Evolutionary conservation across 2,113 vertebrate species (phyloP).

Genomic region (Australoheros scitulus): DNA sequence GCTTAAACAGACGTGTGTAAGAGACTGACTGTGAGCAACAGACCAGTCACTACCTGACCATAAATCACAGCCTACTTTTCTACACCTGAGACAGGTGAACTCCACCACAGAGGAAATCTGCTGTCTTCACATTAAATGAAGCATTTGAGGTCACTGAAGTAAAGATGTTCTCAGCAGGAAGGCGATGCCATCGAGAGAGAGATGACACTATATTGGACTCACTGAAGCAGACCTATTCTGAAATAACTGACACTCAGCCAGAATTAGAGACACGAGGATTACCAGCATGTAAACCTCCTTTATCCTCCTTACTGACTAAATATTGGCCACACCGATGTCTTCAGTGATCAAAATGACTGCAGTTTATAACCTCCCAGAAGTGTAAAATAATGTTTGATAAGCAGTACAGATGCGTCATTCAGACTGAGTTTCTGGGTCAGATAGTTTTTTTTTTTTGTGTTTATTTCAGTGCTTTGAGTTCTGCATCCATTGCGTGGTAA

Average conservation of each 20-base stretch:
- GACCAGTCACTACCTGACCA: accelerated
- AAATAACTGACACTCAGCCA: not conserved
- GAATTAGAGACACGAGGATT: not conserved
- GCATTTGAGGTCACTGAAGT: not conserved
- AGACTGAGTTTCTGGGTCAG: not conserved
- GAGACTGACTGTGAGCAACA: not conserved
- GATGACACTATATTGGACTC: not conserved
- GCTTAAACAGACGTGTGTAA: not conserved
- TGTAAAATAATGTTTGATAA: too few relatives aligned
- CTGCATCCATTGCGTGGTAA: not conserved
- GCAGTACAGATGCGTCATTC: too few relatives aligned
- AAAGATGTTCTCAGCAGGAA: not conserved
- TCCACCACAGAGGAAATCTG: not conserved
- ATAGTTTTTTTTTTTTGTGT: not conserved
- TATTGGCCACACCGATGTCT: too few relatives aligned
- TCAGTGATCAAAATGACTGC: not conserved
- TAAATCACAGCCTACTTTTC: not conserved
- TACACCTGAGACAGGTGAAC: not conserved
- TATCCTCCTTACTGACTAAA: not conserved
- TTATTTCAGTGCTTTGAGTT: not conserved
- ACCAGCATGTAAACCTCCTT: not conserved
- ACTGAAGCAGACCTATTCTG: accelerated
- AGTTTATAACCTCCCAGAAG: not conserved
- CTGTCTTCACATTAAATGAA: too few relatives aligned
- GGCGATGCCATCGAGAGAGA: accelerated